Evolutionary conservation across 2,888 invertebrate genomes (phyloP), one percentile per base, ranked within the genome.

Genomic region (Rhagonycha fulva): DNA sequence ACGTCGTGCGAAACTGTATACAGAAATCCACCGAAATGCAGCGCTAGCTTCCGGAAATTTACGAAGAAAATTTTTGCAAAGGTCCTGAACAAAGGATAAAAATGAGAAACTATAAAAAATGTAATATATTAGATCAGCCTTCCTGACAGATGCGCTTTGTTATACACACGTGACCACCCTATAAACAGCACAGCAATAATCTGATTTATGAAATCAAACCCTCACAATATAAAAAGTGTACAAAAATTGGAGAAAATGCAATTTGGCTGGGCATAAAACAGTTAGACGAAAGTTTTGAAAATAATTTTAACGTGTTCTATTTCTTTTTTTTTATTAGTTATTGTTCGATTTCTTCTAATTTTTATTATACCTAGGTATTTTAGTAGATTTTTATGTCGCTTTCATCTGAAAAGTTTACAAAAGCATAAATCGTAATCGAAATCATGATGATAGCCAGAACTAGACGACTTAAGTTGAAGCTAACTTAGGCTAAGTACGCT

Each of bases 51-150:
- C 68, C 76, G 76, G 71, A 71, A 71, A 76, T 68, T 63, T 11
- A 74, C 76, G 76, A 76, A 76, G 74, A 74, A 76, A 76, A 71
- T 71, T 71, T 74, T 74, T 73, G 68, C 71, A 74, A 69, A 71
- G 71, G 71, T 76, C 74, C 76, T 74, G 74, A 71, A 14, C 62
- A 62, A 71, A 47, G 74, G 71, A 74, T 76, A 69, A 71, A 68
- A 47, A 47, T 47, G 47, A 47, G 7, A 47, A 47, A 47, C 47
- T 47, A 47, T 47, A 47, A 47, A 47, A 47, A 47, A 47, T 47
- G 7, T 47, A 47, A 47, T 47, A 47, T 47, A 47, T 47, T 47
- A 47, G n/a, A 47, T 47, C 47, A 47, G 47, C 47, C 47, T 47
- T 47, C 47, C 47, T 47, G 47, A 47, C 47, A 47, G 47, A 47